Percentiles rank a stretch among this genome's conserved stretches.
Evolutionary conservation across 23 tunicate genomes (phyloP).

Genomic region (Phallusia fumigata): DNA sequence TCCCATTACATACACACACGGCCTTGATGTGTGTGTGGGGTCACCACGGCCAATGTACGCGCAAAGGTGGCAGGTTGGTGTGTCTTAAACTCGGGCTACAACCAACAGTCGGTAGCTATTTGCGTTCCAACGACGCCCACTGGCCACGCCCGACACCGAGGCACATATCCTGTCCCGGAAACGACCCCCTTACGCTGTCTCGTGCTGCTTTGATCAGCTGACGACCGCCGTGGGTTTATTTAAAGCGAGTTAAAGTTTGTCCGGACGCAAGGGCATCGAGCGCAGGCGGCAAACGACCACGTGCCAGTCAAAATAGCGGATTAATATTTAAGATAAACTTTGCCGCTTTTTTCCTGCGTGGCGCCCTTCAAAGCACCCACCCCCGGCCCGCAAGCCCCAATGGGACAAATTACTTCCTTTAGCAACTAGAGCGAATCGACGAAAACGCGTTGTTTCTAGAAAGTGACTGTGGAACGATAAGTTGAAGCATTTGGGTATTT

Average conservation of each 20-base stretch:
- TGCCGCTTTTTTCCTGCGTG: background rate
- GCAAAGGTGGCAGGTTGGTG: background rate
- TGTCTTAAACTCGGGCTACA: background rate
- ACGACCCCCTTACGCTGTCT: background rate
- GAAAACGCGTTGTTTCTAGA: too few relatives aligned
- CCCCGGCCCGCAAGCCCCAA: too few relatives aligned
- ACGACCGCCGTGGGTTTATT: background rate
- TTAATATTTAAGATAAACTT: slow-evolving; percentile 1
- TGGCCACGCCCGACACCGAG: background rate
- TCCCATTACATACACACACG: background rate
- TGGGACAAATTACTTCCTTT: too few relatives aligned
- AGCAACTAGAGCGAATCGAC: too few relatives aligned
- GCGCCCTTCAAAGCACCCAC: background rate
- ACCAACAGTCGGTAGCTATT: background rate
- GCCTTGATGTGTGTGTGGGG: slow-evolving; percentile 12
- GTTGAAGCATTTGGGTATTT: too few relatives aligned
- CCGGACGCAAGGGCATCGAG: background rate
- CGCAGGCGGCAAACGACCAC: background rate
- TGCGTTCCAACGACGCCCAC: background rate
- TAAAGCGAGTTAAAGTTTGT: background rate
- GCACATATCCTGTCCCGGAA: background rate
- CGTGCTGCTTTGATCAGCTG: background rate
- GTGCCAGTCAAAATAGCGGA: slow-evolving; percentile 14
- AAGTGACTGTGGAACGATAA: too few relatives aligned
- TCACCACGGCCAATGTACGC: background rate